Evolutionary conservation across 2,888 invertebrate species (phyloP).

Genomic region (Philonicus albiceps): DNA sequence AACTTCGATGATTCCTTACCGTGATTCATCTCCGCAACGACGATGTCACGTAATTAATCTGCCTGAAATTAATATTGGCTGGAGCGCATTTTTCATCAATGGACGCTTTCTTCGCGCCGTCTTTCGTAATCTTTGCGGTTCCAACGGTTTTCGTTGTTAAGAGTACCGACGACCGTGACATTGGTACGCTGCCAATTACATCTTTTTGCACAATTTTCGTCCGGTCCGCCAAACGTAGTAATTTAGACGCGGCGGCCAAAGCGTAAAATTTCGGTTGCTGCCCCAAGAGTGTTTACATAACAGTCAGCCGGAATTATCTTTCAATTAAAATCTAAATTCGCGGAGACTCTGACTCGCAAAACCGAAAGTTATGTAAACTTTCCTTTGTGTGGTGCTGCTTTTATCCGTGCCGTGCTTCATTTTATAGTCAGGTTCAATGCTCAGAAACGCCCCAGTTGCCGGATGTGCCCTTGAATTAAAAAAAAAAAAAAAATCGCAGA

Average conservation of each 20-base stretch:
- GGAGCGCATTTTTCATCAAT: constrained; percentile 16
- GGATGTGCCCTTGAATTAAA: background rate
- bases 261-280: constrained; percentile 12
- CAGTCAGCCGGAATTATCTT: background rate
- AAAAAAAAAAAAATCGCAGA: background rate
- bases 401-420: background rate
- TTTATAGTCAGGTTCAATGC: background rate
- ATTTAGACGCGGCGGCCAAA: background rate
- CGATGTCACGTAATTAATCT: constrained; percentile 19
- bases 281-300: background rate
- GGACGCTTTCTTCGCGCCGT: background rate
- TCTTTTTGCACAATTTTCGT: background rate
- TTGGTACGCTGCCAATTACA: constrained; percentile 14
- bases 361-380: background rate
- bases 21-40: background rate
- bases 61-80: constrained; percentile 24
- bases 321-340: background rate
- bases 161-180: constrained; percentile 20
- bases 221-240: background rate
- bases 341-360: background rate
- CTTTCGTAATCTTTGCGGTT: background rate
- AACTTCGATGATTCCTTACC: background rate
- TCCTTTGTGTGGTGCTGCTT: background rate
- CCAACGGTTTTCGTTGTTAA: constrained; percentile 31
- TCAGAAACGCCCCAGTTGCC: background rate